These are phyloP conservation scores for Brachionus manjavacas DNA, from an alignment of 1,140 invertebrate genomes.

Conservation along the genomic window DNA sequence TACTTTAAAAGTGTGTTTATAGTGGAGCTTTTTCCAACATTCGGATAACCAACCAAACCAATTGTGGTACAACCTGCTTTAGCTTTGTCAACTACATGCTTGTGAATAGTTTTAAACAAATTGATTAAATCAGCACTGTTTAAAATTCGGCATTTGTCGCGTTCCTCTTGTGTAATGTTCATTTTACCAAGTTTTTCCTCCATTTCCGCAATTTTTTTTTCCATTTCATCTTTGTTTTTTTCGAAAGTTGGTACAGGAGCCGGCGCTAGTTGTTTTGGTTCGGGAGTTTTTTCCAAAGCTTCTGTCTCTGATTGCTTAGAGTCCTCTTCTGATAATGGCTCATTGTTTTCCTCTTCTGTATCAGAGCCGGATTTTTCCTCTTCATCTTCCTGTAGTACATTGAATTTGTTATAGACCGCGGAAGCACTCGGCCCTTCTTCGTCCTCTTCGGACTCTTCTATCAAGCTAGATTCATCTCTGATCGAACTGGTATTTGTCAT, in stretches of 20 bases:
- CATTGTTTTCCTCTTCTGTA: slow-evolving; percentile 59
- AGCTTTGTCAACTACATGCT: slow-evolving; percentile 6
- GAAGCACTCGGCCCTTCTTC: slow-evolving; percentile 2
- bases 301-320: slow-evolving; percentile 21
- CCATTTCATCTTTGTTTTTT: not conserved
- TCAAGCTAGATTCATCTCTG: not conserved
- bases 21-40: slow-evolving; percentile 98
- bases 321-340: slow-evolving; percentile 46
- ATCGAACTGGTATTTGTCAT: not conserved
- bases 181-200: slow-evolving; percentile 21
- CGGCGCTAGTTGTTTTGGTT: not conserved
- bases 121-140: slow-evolving; percentile 3
- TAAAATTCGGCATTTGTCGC: slow-evolving; percentile 14
- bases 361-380: not conserved
- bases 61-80: slow-evolving; percentile 39
- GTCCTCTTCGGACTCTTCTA: not conserved
- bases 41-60: slow-evolving; percentile 80
- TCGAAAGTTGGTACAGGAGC: not conserved
- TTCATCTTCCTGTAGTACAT: slow-evolving; percentile 18
- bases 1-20: slow-evolving; percentile 83
- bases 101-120: slow-evolving; percentile 34
- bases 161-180: slow-evolving; percentile 15
- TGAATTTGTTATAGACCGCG: not conserved
- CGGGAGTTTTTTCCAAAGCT: not conserved
- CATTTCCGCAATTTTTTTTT: not conserved